Percentiles rank a stretch among this genome's conserved stretches.
phyloP scores from a whole-genome alignment of 2,797 vertebrate genomes.

The Pseudochirops cupreus region DNA sequence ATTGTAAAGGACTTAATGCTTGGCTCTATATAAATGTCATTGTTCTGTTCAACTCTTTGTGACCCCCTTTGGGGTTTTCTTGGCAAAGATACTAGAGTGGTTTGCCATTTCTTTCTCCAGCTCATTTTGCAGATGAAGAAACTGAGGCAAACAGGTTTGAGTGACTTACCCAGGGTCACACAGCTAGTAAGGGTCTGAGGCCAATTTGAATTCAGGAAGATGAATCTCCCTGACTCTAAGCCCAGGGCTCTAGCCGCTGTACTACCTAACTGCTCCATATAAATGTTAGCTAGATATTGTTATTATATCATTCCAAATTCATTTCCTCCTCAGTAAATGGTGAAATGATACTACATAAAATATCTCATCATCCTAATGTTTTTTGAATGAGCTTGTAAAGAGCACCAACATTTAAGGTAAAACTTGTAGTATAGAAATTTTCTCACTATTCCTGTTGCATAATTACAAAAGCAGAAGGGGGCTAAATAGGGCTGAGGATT shows the following conservation, averaged over 20 bases:
- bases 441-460: background rate
- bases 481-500: background rate
- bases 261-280: too few relatives aligned
- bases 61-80: too few relatives aligned
- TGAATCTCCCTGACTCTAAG: too few relatives aligned
- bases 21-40: background rate
- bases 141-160: too few relatives aligned
- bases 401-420: background rate
- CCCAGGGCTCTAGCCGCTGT: too few relatives aligned
- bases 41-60: background rate
- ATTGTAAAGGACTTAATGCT: background rate
- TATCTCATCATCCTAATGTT: background rate
- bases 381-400: background rate
- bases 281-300: background rate
- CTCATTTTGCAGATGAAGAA: too few relatives aligned
- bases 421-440: background rate
- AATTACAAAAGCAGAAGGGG: background rate
- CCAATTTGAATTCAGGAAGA: too few relatives aligned
- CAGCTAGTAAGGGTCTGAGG: too few relatives aligned
- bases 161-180: too few relatives aligned
- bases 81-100: too few relatives aligned
- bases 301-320: background rate
- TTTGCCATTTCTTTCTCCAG: too few relatives aligned
- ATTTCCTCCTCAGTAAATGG: background rate
- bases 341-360: background rate